phyloP scores from a whole-genome alignment of 2,888 invertebrate genomes.

The Xanthia icteritia region DNA sequence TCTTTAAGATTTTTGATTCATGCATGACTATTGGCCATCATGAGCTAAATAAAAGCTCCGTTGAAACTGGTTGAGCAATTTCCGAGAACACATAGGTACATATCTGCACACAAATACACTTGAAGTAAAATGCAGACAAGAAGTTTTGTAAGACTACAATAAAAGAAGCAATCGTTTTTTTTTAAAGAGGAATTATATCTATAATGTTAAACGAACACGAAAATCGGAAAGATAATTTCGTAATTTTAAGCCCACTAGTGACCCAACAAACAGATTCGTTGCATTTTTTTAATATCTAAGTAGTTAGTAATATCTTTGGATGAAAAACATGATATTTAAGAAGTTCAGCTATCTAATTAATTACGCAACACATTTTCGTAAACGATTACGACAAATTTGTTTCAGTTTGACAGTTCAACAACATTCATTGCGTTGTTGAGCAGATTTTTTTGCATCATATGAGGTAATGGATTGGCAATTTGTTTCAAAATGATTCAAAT shows the following conservation, averaged over 20 bases:
- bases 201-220: too few relatives aligned
- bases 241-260: background rate
- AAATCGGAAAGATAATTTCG: too few relatives aligned
- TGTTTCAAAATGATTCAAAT: too few relatives aligned
- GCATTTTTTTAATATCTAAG: background rate
- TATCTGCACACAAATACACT: background rate
- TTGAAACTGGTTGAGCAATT: background rate
- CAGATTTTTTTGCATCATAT: too few relatives aligned
- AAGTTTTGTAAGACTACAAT: background rate
- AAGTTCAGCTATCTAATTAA: too few relatives aligned
- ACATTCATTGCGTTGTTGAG: too few relatives aligned
- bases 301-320: background rate
- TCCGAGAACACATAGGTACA: background rate
- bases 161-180: background rate
- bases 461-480: too few relatives aligned
- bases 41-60: background rate
- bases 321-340: background rate
- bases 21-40: background rate
- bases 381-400: too few relatives aligned
- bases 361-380: too few relatives aligned
- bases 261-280: background rate
- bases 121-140: background rate
- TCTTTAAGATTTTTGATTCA: background rate
- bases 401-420: too few relatives aligned
- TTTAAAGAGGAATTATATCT: background rate